Base-by-base conservation (phyloP, 2,888 invertebrate genomes). In the Nemurella pictetii region DNA sequence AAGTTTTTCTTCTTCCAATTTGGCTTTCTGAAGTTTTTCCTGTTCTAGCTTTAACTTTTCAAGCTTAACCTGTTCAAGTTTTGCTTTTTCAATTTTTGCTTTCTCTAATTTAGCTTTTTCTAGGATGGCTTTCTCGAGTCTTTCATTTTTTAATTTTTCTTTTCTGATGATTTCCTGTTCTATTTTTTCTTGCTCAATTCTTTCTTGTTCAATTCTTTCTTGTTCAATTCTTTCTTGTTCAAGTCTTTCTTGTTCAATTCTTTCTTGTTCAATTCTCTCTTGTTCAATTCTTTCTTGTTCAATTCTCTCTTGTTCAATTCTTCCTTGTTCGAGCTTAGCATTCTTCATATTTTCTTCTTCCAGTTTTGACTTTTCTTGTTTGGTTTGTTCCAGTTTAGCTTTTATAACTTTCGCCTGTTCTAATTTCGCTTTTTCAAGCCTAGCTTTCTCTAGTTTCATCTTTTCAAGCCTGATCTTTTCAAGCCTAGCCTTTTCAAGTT, bases 81-180 rank as follows among this genome's bases (percentile, higher is more conserved):
- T 86, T 85, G 78, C 86, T 87, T 85, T 85, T 86, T 78, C 89
- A 89, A 87, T 89, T 88, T 80, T 84, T 84, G 89, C 91, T 35
- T 87, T 86, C 26, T 84, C 36, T 35, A 80, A 86, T 28, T 86
- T 84, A 35, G 80, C 85, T 20, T 84, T 36, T 91, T 55, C 55
- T 20, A 20, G 15, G 9, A 20, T 55, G 1, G 55, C 55, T 20
- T 55, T 55, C 20, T 55, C 55, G 9, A 55, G 78, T 84, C 84
- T 82, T 80, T 85, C 74, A 73, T 77, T 73, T 74, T 55, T 27
- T 30, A 77, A 78, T n/a, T 80, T 80, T 30, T 73, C 78, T 84
- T 35, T 84, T 85, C 77, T 80, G 75, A 80, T 84, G 32, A 75
- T 86, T 78, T 75, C 20, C 75, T 36, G 82, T 30, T 72, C 74